Percentiles rank a stretch among this genome's conserved stretches.
Evolutionary conservation across 2,888 invertebrate genomes (phyloP).

Genomic region (Thecophora atra): DNA sequence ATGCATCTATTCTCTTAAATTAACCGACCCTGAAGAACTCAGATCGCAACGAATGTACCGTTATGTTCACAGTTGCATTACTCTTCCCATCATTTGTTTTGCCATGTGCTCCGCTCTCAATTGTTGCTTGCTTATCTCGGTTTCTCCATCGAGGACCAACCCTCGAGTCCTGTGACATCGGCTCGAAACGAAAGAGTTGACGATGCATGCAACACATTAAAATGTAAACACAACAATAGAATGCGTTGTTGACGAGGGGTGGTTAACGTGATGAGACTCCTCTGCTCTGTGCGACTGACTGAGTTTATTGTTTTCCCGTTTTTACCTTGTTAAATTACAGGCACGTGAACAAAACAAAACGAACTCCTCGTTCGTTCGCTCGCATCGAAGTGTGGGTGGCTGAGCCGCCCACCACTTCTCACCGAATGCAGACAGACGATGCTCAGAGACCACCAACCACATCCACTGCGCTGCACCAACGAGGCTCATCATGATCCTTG

Average conservation of each 20-base stretch:
- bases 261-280: constrained; percentile 6
- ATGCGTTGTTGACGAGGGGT: background rate
- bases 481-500: constrained; percentile 5
- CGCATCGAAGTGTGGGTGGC: constrained; percentile 15
- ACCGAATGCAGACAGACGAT: constrained; percentile 6
- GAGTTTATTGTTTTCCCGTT: constrained; percentile 58
- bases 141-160: too few species aligned
- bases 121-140: too few species aligned
- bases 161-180: too few species aligned
- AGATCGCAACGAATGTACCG: too few species aligned
- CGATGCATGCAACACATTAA: constrained; percentile 16
- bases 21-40: too few species aligned
- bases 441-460: constrained; percentile 10
- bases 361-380: constrained; percentile 18
- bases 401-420: background rate
- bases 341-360: constrained; percentile 57
- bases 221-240: constrained; percentile 6
- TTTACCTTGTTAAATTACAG: constrained; percentile 64
- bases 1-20: too few species aligned
- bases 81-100: too few species aligned
- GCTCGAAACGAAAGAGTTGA: background rate
- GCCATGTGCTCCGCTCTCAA: too few species aligned
- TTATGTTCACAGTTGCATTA: too few species aligned
- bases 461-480: background rate
- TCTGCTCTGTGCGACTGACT: constrained; percentile 20